Base-by-base conservation (phyloP, 2,888 invertebrate genomes). In the Tiliacea aurago region DNA sequence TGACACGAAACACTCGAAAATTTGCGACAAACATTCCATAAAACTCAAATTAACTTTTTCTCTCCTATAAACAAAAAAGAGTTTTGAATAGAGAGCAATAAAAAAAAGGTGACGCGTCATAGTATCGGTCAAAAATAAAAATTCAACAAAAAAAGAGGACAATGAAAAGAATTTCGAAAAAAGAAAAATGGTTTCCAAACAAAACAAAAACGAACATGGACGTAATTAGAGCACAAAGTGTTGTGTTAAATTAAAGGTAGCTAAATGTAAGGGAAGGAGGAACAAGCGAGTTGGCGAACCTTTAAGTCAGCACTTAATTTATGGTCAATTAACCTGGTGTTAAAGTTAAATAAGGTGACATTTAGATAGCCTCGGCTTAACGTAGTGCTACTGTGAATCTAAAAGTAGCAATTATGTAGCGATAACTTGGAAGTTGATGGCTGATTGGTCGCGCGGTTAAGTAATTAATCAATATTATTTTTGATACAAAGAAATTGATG, bases 291-390 rank as follows among this genome's bases (percentile, higher is more conserved):
- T 88, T 90, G 89, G 90, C 89, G 88, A 93, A 92, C 92, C 92
- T 94, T 93, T 93, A 93, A 94, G 93, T 93, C 93, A 91, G 91
- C 91, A 92, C 92, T 93, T 94, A 95, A 95, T 95, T 96, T 95
- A 95, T 95, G 90, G 93, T 94, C 95, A 95, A 95, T 95, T 95
- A 95, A 94, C 94, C 91, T 90, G 90, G 92, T 95, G 94, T 95
- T 94, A 94, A 90, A 93, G 93, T 93, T 92, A 93, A 94, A 93
- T 94, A 94, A 93, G 92, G 93, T 92, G 93, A 93, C 94, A 93
- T 92, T 92, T 90, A 91, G 91, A 92, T 90, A 91, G 91, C 88
- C 87, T 80, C 84, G 82, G 87, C 87, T 88, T 88, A 88, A 89
- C 86, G 79, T 88, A 87, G 81, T 86, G 86, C 82, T 82, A 81